Percentiles rank a stretch among this genome's conserved stretches.
Evolutionary conservation across 2,113 vertebrate species (phyloP).

Genomic region (Pao palembangensis): DNA sequence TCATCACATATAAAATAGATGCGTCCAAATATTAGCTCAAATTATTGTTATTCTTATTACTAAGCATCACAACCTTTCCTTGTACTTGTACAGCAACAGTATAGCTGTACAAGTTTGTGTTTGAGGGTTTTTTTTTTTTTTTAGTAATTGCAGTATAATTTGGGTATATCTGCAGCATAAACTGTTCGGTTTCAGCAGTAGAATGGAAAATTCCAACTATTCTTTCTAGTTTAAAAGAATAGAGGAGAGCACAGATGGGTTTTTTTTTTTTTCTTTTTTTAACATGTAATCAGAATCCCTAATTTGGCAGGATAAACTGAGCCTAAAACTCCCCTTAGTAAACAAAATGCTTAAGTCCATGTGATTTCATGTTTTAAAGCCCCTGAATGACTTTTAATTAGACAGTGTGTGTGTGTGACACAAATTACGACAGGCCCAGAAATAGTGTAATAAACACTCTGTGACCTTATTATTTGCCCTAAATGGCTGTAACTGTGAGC

Average conservation of each 20-base stretch:
- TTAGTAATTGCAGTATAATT: too few relatives aligned
- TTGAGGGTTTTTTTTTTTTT: too few relatives aligned
- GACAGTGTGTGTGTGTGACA: background rate
- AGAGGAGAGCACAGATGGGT: background rate
- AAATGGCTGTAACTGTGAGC: background rate
- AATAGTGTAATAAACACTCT: background rate
- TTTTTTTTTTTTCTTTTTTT: background rate
- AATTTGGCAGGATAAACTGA: slow-evolving; percentile 26
- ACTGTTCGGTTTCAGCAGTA: background rate
- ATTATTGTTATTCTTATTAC: too few relatives aligned
- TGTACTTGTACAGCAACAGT: too few relatives aligned
- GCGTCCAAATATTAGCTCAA: too few relatives aligned
- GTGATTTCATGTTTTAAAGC: slow-evolving; percentile 22
- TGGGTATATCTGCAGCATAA: too few relatives aligned
- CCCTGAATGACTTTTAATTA: slow-evolving; percentile 17
- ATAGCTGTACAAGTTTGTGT: too few relatives aligned
- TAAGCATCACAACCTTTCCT: too few relatives aligned
- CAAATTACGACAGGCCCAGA: background rate
- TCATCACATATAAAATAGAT: too few relatives aligned
- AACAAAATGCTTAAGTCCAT: slow-evolving; percentile 49
- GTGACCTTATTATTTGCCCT: background rate
- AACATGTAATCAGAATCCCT: slow-evolving; percentile 26
- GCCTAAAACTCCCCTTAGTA: slow-evolving; percentile 24
- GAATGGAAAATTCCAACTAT: background rate
- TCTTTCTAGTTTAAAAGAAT: background rate